These are phyloP conservation scores for Puffinus mauretanicus DNA, from an alignment of 2,113 vertebrate species.

Conservation along the genomic window DNA sequence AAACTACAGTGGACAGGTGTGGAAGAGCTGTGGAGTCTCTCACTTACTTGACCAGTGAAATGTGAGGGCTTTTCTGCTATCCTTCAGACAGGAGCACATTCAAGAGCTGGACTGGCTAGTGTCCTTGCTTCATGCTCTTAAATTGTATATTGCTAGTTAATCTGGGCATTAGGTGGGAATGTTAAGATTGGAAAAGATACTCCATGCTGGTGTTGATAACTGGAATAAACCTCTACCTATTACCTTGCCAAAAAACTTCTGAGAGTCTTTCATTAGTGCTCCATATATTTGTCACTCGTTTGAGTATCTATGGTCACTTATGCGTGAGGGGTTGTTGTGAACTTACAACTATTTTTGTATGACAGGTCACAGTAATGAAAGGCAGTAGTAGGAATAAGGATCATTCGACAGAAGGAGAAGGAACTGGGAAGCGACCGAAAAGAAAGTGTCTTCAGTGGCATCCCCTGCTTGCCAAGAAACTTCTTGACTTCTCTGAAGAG, in stretches of 20 bases:
- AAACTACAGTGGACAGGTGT: background rate
- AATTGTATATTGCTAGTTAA: background rate
- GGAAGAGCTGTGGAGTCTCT: background rate
- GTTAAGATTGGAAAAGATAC: background rate
- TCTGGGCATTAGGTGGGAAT: background rate
- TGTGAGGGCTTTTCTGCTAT: background rate
- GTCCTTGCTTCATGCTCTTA: background rate
- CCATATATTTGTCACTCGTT: background rate
- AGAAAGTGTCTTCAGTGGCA: slow-evolving; percentile 99
- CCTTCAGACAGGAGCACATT: background rate
- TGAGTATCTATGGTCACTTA: background rate
- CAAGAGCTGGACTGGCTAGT: background rate
- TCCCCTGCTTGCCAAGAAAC: slow-evolving; percentile 94
- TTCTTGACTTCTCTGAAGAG: slow-evolving; percentile 95
- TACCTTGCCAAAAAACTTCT: background rate
- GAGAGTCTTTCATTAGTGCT: background rate
- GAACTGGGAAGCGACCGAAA: slow-evolving; percentile 90
- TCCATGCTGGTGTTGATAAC: background rate
- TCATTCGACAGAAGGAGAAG: slow-evolving; percentile 87
- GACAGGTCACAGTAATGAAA: slow-evolving; percentile 93
- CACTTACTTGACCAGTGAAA: background rate
- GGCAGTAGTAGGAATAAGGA: slow-evolving; percentile 93
- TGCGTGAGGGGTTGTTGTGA: background rate
- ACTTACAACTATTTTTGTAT: background rate
- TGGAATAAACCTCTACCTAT: background rate